These are phyloP conservation scores for Deroptyus accipitrinus DNA, from an alignment of 2,113 vertebrate species.

Conservation along the genomic window DNA sequence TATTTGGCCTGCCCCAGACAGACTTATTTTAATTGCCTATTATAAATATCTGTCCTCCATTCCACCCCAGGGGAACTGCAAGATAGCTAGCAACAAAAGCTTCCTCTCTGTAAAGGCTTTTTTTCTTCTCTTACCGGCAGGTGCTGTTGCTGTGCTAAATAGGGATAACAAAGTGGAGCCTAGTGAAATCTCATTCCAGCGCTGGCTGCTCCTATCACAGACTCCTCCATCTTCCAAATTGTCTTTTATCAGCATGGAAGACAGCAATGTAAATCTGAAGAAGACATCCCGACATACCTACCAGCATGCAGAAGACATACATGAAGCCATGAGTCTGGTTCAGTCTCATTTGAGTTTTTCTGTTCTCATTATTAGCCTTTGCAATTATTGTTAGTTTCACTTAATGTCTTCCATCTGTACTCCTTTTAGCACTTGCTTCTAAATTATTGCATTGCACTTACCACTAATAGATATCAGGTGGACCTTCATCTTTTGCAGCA, in stretches of 20 bases:
- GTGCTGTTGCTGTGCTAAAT: conserved; percentile 3
- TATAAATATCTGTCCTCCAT: conserved; percentile 34
- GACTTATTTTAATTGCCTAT: background rate
- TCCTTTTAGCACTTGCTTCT: conserved; percentile 36
- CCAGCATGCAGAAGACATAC: background rate
- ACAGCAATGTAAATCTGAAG: background rate
- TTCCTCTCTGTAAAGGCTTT: background rate
- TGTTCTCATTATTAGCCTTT: background rate
- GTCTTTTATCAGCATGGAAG: background rate
- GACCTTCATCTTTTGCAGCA: background rate
- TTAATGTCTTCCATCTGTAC: conserved; percentile 17
- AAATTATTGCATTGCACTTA: conserved; percentile 13
- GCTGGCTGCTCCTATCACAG: background rate
- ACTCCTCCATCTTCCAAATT: background rate
- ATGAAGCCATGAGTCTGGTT: background rate
- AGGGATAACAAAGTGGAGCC: background rate
- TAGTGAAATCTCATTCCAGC: background rate
- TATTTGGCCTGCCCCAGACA: conserved; percentile 8
- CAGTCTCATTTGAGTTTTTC: background rate
- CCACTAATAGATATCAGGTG: conserved; percentile 33
- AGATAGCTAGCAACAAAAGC: background rate
- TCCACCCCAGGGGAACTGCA: background rate
- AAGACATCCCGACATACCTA: background rate
- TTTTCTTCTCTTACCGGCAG: background rate
- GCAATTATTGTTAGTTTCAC: background rate